Base-by-base conservation (phyloP, 1,140 invertebrate species). In the Dysdera silvatica region DNA sequence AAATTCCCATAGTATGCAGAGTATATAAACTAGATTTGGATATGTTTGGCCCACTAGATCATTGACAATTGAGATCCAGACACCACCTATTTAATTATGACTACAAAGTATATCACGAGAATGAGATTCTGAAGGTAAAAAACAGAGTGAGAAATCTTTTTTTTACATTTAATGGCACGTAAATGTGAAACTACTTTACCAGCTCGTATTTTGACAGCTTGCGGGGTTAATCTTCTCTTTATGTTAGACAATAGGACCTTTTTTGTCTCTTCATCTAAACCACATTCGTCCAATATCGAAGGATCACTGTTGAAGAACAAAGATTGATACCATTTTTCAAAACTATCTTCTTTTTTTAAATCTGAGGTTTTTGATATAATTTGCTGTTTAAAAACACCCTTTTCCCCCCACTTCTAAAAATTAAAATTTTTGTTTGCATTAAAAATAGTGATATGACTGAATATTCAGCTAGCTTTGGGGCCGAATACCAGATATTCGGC, bases 201-300 rank as follows among this genome's bases (percentile, higher is more conserved):
- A 26, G 95, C 89, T 71, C 95, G 82, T 61, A 98, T 96, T 82
- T 99, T 99, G 0, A 99, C 92, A 20, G 95, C 91, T 78, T 98
- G 95, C 20, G 95, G 96, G 33, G 95, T 98, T 14, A 99, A 79
- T 77, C 98, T 95, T 51, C 94, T 82, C 74, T 91, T 91, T 66
- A 99, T 99, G 74, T 99, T 97, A 66, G 86, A 87, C 48, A 99
- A 74, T 14, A 99, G 82, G 16, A 95, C 87, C 73, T 91, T 87
- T 76, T 95, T 95, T 14, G 93, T 95, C 49, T 88, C 80, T 10
- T 93, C 87, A 75, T 96, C 92, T 40, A 99, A 81, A 62, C 90
- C 87, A 81, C 95, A 99, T 79, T 99, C 96, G 70, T 95, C 90
- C 64, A 99, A 82, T 48, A 98, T 87, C 65, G 88, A 86, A 6